Evolutionary conservation across 2,113 vertebrate species (phyloP), one percentile per base, ranked within the genome.

Genomic region (Origma solitaria): DNA sequence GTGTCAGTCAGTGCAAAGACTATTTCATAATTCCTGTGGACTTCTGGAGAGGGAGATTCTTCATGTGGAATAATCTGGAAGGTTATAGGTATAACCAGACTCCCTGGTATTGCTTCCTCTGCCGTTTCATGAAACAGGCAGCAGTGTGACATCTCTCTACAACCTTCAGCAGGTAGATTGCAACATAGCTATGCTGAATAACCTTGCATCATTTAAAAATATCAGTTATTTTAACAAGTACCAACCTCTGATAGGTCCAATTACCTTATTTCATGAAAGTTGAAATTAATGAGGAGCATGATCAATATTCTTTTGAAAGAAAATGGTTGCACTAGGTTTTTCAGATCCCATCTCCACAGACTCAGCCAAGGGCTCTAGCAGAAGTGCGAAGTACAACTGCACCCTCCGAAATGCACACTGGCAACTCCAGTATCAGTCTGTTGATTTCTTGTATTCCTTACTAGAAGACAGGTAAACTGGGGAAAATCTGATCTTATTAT

Each of bases 201-300:
- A 61, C 30, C 30, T 50, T 51, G 54, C 53, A 42, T 27, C 15
- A 9, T 61, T 37, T 44, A 69, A 5, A 44, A 70, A 38, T 22
- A 57, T 1, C 0, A 23, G 33, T 45, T 49, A 6, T 58, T 73
- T 58, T 35, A 73, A n/a, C 38, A 54, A 35, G 24, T 10, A 22
- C 15, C 42, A 61, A 8, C 7, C 24, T 60, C 40, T 70, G 35
- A 50, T 13, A 50, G 12, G 51, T 13, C 13, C 24, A 86, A 17
- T 45, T n/a, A 15, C 10, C 33, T 51, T 31, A 40, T 15, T 75
- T 12, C 17, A 30, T 1, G 0, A 3, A 35, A 83, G 20, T 22
- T 54, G 19, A 62, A 37, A 47, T 24, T n/a, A 23, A 42, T 0
- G 0, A 71, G 27, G 23, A 76, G 31, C 2, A 11, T 3, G 14